phyloP scores from a whole-genome alignment of 2,113 vertebrate species.

The Athene cunicularia region DNA sequence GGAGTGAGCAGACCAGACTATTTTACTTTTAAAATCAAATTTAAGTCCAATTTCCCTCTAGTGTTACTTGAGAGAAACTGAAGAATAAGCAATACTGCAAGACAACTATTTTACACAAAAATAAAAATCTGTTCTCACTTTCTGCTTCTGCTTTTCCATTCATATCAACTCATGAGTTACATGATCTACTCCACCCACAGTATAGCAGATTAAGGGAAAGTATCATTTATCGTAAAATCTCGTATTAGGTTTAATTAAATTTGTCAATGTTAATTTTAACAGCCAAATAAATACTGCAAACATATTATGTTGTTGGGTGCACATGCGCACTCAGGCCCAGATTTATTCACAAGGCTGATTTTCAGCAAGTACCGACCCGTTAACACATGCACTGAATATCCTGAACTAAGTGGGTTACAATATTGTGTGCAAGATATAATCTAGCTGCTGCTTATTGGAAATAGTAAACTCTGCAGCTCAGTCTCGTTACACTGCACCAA shows the following conservation, averaged over 20 bases:
- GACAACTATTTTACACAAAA: not conserved
- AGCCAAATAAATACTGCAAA: not conserved
- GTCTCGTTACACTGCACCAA: not conserved
- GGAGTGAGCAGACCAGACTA: not conserved
- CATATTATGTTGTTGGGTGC: fast-evolving
- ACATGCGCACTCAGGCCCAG: too few species aligned
- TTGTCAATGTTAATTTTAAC: not conserved
- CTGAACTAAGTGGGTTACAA: not conserved
- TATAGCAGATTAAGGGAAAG: not conserved
- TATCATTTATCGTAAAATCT: not conserved
- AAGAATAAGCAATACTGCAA: not conserved
- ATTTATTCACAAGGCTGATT: not conserved
- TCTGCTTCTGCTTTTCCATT: not conserved
- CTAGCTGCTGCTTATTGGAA: not conserved
- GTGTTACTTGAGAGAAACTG: not conserved
- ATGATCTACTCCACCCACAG: not conserved
- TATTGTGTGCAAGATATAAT: not conserved
- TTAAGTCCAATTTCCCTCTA: not conserved
- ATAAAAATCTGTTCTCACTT: not conserved
- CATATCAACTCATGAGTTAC: not conserved
- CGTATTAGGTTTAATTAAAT: not conserved
- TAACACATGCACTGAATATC: fast-evolving
- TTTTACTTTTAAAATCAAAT: not conserved
- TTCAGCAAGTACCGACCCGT: not conserved
- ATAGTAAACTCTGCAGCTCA: not conserved